phyloP scores from a whole-genome alignment of 2,113 vertebrate species.

The Cheirogaleus medius region DNA sequence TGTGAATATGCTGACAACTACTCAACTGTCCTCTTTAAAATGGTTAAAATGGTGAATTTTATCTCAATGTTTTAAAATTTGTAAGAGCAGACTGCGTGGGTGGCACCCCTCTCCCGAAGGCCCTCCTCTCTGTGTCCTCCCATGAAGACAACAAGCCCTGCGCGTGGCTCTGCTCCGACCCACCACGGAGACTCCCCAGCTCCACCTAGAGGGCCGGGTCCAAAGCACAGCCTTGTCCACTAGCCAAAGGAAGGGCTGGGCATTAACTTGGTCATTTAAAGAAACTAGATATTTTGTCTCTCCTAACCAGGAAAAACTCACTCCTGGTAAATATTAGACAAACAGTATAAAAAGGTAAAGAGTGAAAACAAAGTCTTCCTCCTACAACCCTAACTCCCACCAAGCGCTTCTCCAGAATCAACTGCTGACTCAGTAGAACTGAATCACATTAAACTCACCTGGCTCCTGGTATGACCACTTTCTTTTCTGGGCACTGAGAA shows the following conservation, averaged over 20 bases:
- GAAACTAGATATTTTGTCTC: neutral
- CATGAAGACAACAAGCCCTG: neutral
- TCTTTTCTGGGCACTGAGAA: neutral
- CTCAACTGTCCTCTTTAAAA: neutral
- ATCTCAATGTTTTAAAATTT: neutral
- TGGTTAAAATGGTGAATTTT: neutral
- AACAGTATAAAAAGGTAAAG: neutral
- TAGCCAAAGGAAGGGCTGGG: neutral
- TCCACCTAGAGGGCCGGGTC: neutral
- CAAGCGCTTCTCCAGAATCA: neutral
- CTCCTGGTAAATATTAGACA: neutral
- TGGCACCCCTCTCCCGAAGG: neutral
- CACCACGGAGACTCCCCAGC: neutral
- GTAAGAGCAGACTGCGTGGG: neutral
- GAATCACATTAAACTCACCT: too few species aligned
- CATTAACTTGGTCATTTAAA: neutral
- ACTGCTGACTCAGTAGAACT: neutral
- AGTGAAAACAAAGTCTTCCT: neutral
- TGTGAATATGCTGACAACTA: neutral
- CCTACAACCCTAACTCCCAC: neutral
- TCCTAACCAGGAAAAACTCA: neutral
- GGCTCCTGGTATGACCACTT: fast-evolving
- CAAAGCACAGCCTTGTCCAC: neutral
- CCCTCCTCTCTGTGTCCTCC: neutral
- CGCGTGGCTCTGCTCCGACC: neutral